Evolutionary conservation across 2,797 vertebrate genomes (phyloP).

Genomic region (Aphelocoma californica): DNA sequence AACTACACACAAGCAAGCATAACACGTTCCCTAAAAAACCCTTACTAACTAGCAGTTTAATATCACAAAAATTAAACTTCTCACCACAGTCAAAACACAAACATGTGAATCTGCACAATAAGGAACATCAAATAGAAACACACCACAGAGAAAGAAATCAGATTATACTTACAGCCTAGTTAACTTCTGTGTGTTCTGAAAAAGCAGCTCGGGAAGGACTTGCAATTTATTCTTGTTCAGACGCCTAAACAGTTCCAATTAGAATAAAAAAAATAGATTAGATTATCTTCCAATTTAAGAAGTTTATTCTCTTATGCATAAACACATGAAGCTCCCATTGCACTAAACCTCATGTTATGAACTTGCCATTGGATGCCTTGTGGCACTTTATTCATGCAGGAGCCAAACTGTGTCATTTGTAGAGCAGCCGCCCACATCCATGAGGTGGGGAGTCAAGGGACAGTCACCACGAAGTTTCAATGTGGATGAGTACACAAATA

Average conservation of each 20-base stretch:
- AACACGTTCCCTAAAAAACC: background rate
- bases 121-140: background rate
- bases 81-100: background rate
- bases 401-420: background rate
- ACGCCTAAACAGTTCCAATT: constrained; percentile 77
- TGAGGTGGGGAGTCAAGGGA: background rate
- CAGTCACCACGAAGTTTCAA: background rate
- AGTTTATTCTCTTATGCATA: background rate
- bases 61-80: background rate
- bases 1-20: background rate
- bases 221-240: constrained; percentile 97
- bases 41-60: background rate
- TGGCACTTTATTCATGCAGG: rapidly evolving
- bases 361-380: background rate
- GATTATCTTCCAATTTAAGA: background rate
- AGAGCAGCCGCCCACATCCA: background rate
- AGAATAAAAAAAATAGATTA: constrained; percentile 8
- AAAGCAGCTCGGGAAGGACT: constrained; percentile 94
- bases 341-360: background rate
- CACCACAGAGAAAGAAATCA: background rate
- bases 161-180: constrained; percentile 91
- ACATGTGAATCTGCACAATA: background rate
- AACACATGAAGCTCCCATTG: background rate
- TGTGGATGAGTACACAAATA: background rate
- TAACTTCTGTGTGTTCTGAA: constrained; percentile 95